Evolutionary conservation across 2,113 vertebrate genomes (phyloP), one percentile per base, ranked within the genome.

Genomic region (Rhea pennata): DNA sequence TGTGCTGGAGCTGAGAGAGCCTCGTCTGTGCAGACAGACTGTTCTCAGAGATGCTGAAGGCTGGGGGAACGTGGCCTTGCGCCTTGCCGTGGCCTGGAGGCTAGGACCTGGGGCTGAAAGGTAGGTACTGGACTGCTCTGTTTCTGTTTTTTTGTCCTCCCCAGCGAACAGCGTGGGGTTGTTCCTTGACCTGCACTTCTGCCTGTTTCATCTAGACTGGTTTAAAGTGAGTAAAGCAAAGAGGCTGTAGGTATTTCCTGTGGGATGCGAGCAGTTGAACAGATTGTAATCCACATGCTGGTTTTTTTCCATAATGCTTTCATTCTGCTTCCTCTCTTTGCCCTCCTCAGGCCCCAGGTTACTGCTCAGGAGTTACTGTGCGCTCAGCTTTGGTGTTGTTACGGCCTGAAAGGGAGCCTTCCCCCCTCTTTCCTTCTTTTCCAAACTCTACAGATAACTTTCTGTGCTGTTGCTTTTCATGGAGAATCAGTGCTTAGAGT

Each of bases 211-310:
- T 31, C 42, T 15, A 69, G 44, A 6, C 7, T 44, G 53, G 50
- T 81, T 77, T 7, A 8, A 65, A 36, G 33, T 21, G 27, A 70
- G 54, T 17, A 70, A 53, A 23, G 50, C 40, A 36, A 36, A 48
- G 44, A 69, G 67, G 46, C 17, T 21, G 48, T 11, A 72, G 62
- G 12, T 7, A 7, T 9, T 79, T 78, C n/a, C 24, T 11, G 23
- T 14, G 33, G 40, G 1, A 39, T 9, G 5, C 0, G 9, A 85
- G 66, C 17, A 16, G 21, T 20, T 73, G 17, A 29, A 44, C 21
- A 20, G 15, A 44, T 5, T 4, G 1, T 24, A 11, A 53, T 15
- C 51, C 10, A 24, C 5, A 3, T 10, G 3, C 50, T 46, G n/a
- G n/a, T 36, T 2, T 44, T 75, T 78, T 65, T 12, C 36, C 59